These are phyloP conservation scores for Plagodis pulveraria DNA, from an alignment of 2,888 invertebrate genomes.

Conservation along the genomic window DNA sequence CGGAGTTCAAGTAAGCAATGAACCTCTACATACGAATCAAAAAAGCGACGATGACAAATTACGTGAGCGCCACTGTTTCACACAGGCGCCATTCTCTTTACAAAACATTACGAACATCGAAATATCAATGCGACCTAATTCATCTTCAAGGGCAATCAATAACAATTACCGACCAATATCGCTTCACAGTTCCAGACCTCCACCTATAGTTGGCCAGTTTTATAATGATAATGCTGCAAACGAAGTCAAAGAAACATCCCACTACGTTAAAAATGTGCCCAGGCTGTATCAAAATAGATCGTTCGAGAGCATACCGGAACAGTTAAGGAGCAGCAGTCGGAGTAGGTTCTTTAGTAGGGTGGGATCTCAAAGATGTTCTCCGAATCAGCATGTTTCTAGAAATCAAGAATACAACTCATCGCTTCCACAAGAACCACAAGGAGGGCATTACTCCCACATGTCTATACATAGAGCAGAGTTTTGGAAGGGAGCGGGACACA, in stretches of 20 bases:
- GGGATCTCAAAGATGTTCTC: conserved; percentile 74
- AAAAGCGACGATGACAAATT: conserved; percentile 83
- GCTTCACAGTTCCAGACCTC: conserved; percentile 67
- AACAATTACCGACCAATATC: conserved; percentile 79
- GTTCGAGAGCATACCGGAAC: conserved; percentile 80
- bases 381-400: conserved; percentile 66
- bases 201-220: conserved; percentile 55
- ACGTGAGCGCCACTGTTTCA: conserved; percentile 68
- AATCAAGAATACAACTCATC: conserved; percentile 63
- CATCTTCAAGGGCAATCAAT: conserved; percentile 57
- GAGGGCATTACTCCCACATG: conserved; percentile 64
- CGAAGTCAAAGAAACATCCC: conserved; percentile 75
- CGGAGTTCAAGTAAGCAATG: conserved; percentile 66
- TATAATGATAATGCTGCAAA: conserved; percentile 67
- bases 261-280: conserved; percentile 75
- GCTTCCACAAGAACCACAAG: conserved; percentile 56
- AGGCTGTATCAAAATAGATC: conserved; percentile 78
- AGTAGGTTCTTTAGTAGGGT: conserved; percentile 77
- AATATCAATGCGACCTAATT: conserved; percentile 72
- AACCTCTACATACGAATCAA: conserved; percentile 64
- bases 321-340: conserved; percentile 70
- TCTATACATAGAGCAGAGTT: conserved; percentile 85
- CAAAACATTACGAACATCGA: conserved; percentile 82
- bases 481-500: conserved; percentile 93
- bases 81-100: conserved; percentile 69